These are phyloP conservation scores for Brachyrhaphis roseni DNA, from an alignment of 2,797 vertebrate genomes.

Conservation along the genomic window DNA sequence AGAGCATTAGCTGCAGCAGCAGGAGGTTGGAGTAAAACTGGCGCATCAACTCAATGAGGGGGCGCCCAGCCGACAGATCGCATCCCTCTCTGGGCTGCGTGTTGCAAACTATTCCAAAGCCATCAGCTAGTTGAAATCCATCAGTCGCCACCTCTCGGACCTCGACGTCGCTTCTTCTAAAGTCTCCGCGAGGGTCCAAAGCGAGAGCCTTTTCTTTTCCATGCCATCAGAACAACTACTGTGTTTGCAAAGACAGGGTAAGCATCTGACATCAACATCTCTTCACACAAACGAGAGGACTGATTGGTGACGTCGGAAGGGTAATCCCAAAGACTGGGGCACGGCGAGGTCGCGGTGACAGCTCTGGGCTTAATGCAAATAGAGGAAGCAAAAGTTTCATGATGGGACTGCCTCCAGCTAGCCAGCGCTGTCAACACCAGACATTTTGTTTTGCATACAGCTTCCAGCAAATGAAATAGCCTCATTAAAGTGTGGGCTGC, in stretches of 20 bases:
- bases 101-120: slow-evolving; percentile 55
- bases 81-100: slow-evolving; percentile 32
- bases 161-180: slow-evolving; percentile 29
- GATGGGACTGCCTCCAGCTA: slow-evolving; percentile 46
- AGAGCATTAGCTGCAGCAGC: slow-evolving; percentile 13
- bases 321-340: slow-evolving; percentile 44
- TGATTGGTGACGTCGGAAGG: slow-evolving; percentile 21
- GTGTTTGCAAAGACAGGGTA: slow-evolving; percentile 21
- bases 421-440: slow-evolving; percentile 56
- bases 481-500: slow-evolving; percentile 59
- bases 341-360: slow-evolving; percentile 59
- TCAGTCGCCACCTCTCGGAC: slow-evolving; percentile 55
- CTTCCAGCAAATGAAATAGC: slow-evolving; percentile 60
- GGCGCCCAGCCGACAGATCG: slow-evolving; percentile 28
- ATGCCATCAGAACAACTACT: slow-evolving; percentile 21
- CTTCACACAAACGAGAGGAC: slow-evolving; percentile 30
- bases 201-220: slow-evolving; percentile 8
- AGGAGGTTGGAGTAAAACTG: slow-evolving; percentile 21
- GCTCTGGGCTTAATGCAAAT: slow-evolving; percentile 42
- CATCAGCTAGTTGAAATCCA: slow-evolving; percentile 57
- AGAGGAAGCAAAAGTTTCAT: slow-evolving; percentile 28
- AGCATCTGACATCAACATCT: slow-evolving; percentile 33
- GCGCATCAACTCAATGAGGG: slow-evolving; percentile 24
- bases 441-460: slow-evolving; percentile 49
- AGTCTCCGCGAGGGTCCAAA: slow-evolving; percentile 26